A percentile compares a stretch with the other conserved stretches of the same genome.
phyloP scores from a whole-genome alignment of 1,140 invertebrate genomes.

The Lordiphosa mommai region DNA sequence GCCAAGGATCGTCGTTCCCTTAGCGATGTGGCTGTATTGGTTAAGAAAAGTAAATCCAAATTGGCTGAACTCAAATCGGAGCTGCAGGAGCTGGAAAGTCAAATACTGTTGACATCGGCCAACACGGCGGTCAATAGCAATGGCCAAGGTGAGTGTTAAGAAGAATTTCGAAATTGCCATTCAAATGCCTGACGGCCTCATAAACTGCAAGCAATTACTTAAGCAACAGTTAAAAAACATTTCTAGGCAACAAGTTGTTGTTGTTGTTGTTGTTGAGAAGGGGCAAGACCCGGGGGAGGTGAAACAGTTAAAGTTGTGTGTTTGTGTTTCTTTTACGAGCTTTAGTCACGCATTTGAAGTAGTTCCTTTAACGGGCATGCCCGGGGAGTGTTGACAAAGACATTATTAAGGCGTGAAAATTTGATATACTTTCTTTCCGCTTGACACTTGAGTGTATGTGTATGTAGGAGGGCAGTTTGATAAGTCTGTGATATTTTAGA shows the following conservation, averaged over 20 bases:
- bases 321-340: constrained; percentile 20
- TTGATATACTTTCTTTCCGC: no score
- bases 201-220: constrained; percentile 15
- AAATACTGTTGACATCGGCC: constrained; percentile 94
- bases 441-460: no score
- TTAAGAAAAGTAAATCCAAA: constrained; percentile 96
- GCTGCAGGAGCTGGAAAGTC: constrained; percentile 95
- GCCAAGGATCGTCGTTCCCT: constrained; percentile 94
- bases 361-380: constrained; percentile 13
- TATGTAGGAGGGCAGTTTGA: no score
- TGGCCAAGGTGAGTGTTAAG: constrained; percentile 82
- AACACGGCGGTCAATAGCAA: constrained; percentile 85
- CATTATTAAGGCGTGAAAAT: constrained; percentile 18
- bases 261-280: neutral
- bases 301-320: neutral
- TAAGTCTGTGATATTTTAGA: no score
- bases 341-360: constrained; percentile 35
- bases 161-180: neutral
- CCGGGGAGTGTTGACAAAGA: constrained; percentile 16
- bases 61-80: constrained; percentile 95
- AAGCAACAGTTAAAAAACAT: constrained; percentile 22
- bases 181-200: neutral
- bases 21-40: constrained; percentile 94
- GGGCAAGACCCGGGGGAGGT: constrained; percentile 12
- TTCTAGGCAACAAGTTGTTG: constrained; percentile 33